Evolutionary conservation across 2,113 vertebrate species (phyloP).

Genomic region (Sciurus niger): DNA sequence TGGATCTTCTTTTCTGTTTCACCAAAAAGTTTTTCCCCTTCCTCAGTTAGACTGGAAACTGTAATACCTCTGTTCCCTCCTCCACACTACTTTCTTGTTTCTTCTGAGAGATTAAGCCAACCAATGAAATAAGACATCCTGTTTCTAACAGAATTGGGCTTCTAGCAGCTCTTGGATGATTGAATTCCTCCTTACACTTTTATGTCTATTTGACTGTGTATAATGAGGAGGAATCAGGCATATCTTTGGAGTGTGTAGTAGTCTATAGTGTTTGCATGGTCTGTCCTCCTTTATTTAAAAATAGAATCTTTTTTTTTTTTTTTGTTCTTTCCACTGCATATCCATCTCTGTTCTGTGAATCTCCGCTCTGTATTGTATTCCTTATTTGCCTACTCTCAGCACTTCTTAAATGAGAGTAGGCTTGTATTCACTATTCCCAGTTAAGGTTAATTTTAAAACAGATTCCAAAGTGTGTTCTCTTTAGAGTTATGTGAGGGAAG

Average conservation of each 20-base stretch:
- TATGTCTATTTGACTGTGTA: background rate
- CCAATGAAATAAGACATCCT: background rate
- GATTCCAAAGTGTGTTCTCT: background rate
- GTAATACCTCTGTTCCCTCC: background rate
- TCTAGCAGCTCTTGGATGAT: background rate
- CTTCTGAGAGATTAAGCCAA: background rate
- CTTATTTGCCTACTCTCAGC: background rate
- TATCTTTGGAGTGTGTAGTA: background rate
- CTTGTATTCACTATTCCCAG: background rate
- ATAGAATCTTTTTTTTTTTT: no score
- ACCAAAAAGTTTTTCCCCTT: background rate
- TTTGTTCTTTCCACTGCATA: background rate
- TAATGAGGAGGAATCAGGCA: background rate
- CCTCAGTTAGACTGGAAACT: background rate
- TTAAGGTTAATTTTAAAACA: slow-evolving; percentile 21
- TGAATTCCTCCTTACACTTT: background rate
- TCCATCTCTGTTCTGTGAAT: background rate
- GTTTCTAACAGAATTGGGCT: background rate
- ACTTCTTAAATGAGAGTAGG: background rate
- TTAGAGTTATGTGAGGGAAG: background rate
- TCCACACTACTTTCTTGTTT: accelerated
- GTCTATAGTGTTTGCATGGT: accelerated
- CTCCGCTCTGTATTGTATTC: background rate
- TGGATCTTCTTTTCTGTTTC: background rate
- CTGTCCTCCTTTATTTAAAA: background rate